Conservation (phyloP, 2,113 vertebrate genomes). For the Mesoclemmys tuberculata region DNA sequence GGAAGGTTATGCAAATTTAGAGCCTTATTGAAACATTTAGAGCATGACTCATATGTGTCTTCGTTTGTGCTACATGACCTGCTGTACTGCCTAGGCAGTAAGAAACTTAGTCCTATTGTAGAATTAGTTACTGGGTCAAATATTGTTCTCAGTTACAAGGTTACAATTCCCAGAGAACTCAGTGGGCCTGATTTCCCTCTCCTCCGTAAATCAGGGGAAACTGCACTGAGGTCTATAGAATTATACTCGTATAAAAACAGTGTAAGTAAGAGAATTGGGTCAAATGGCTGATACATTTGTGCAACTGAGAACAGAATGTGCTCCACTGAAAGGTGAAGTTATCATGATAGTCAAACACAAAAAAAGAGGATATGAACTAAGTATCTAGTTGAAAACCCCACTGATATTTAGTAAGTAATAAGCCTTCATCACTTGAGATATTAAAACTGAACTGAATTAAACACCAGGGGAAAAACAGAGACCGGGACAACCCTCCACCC, state of each 20-base stretch:
- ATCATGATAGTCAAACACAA: not conserved
- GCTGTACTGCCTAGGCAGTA: not conserved
- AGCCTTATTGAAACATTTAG: conserved; percentile 11
- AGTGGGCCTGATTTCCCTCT: not conserved
- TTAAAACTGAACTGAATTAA: not conserved
- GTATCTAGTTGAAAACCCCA: not conserved
- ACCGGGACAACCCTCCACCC: not conserved
- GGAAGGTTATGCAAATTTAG: not conserved
- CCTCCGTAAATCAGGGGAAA: not conserved
- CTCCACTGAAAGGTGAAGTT: not conserved
- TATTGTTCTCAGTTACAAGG: not conserved
- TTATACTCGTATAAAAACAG: not conserved
- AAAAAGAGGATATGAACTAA: not conserved
- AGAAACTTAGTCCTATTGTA: not conserved
- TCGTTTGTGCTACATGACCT: not conserved
- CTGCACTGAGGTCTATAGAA: not conserved
- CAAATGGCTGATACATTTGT: not conserved
- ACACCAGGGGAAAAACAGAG: not conserved
- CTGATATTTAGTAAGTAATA: not conserved
- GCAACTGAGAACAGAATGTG: not conserved
- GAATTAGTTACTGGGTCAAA: not conserved
- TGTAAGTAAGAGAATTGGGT: not conserved
- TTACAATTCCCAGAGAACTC: not conserved
- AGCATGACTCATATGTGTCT: not conserved
- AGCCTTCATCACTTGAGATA: not conserved